phyloP scores from a whole-genome alignment of 2,888 invertebrate genomes.

The Scaptomyza polygonia region DNA sequence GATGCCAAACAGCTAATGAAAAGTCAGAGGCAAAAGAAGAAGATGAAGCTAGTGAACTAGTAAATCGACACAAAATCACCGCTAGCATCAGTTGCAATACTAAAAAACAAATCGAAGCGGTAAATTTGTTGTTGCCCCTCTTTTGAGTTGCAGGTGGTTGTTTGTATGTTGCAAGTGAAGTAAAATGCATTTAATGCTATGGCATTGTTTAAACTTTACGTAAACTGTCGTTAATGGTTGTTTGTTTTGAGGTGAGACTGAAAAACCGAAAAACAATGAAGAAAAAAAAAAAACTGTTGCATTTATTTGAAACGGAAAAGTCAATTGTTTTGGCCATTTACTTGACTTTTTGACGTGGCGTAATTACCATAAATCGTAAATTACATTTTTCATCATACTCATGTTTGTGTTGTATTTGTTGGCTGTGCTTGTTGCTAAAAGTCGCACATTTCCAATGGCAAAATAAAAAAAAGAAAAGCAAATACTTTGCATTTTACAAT shows the following conservation, averaged over 20 bases:
- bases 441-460: slow-evolving; percentile 70
- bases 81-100: slow-evolving; percentile 58
- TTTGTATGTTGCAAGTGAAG: slow-evolving; percentile 22
- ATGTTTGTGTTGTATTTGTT: slow-evolving; percentile 25
- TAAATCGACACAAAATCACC: slow-evolving; percentile 56
- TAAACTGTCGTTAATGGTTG: slow-evolving; percentile 69
- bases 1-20: slow-evolving; percentile 61
- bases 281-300: slow-evolving; percentile 47
- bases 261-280: not conserved
- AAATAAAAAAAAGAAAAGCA: not conserved
- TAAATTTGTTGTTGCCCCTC: slow-evolving; percentile 35
- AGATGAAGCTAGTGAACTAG: too few relatives aligned
- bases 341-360: slow-evolving; percentile 44
- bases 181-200: slow-evolving; percentile 58
- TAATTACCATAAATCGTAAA: slow-evolving; percentile 77
- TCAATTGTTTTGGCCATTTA: slow-evolving; percentile 65
- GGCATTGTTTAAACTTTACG: slow-evolving; percentile 70
- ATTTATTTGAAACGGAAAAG: slow-evolving; percentile 67
- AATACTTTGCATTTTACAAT: slow-evolving; percentile 67
- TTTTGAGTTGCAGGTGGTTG: slow-evolving; percentile 3
- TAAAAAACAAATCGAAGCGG: slow-evolving; percentile 60
- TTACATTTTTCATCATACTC: slow-evolving; percentile 62
- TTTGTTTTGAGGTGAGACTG: slow-evolving; percentile 29
- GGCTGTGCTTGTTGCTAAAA: slow-evolving; percentile 59
- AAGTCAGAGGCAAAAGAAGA: slow-evolving; percentile 35